Evolutionary conservation across 2,113 vertebrate genomes (phyloP).

Genomic region (Rhabdomys dilectus): DNA sequence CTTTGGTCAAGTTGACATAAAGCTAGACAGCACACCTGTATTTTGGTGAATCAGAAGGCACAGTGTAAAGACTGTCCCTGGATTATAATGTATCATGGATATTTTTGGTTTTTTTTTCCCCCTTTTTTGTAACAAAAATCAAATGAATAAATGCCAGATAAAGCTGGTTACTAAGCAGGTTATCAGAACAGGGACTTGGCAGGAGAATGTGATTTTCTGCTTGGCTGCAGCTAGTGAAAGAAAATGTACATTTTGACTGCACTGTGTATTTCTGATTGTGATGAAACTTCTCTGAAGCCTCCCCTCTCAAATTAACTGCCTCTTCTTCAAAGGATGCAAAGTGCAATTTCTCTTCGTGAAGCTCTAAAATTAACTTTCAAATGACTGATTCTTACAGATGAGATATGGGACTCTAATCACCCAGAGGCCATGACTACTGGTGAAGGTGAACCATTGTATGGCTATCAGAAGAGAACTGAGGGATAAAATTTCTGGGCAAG

Average conservation of each 20-base stretch:
- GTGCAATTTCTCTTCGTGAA: constrained; percentile 47
- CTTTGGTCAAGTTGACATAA: background rate
- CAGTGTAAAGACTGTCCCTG: fast-evolving
- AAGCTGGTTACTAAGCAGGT: constrained; percentile 49
- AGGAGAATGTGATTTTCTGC: constrained; percentile 51
- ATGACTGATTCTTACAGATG: constrained; percentile 59
- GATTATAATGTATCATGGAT: background rate
- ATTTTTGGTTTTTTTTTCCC: background rate
- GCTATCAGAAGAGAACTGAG: background rate
- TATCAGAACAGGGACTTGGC: constrained; percentile 59
- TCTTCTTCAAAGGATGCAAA: constrained; percentile 26
- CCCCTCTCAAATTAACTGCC: constrained; percentile 18
- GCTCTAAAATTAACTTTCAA: constrained; percentile 70
- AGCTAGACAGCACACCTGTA: background rate
- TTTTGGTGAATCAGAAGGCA: background rate
- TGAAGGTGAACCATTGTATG: background rate
- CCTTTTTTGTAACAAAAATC: constrained; percentile 54
- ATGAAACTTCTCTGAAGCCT: background rate
- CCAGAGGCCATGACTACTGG: background rate
- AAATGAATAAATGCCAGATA: constrained; percentile 37
- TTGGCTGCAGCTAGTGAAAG: constrained; percentile 32
- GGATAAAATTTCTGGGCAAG: background rate
- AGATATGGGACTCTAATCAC: constrained; percentile 62
- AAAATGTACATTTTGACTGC: background rate
- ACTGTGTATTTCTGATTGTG: background rate